phyloP scores from a whole-genome alignment of 2,888 invertebrate species.

The Chrysodeixis includens region DNA sequence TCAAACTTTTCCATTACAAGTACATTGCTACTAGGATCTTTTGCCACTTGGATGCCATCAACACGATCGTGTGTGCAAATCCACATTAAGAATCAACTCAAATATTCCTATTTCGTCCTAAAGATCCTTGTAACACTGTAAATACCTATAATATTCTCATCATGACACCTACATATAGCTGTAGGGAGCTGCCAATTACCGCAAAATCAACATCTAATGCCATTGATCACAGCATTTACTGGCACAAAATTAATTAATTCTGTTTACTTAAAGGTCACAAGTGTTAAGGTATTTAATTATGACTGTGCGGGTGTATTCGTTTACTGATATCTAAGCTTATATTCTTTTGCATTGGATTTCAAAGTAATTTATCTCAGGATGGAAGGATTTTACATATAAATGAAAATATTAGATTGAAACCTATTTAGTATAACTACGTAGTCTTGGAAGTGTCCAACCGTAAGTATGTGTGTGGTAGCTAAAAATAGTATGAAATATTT shows the following conservation, averaged over 20 bases:
- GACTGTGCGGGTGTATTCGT: conserved; percentile 18
- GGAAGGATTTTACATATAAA: not conserved
- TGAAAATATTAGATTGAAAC: not conserved
- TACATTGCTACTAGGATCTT: too few species aligned
- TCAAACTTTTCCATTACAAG: not conserved
- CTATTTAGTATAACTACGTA: not conserved
- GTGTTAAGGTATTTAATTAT: conserved; percentile 21
- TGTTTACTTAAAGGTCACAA: conserved; percentile 42
- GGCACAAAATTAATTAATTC: conserved; percentile 26
- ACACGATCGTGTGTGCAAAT: too few species aligned
- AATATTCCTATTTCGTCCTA: too few species aligned
- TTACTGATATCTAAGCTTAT: conserved; percentile 21
- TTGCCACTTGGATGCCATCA: too few species aligned
- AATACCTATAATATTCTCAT: conserved; percentile 20
- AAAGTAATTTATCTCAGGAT: not conserved
- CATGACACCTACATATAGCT: not conserved
- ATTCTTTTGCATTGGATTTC: conserved; percentile 14
- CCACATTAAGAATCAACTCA: too few species aligned
- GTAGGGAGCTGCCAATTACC: conserved; percentile 7
- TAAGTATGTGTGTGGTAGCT: too few species aligned
- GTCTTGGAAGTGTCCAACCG: too few species aligned
- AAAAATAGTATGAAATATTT: too few species aligned
- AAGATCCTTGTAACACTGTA: too few species aligned
- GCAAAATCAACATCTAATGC: conserved; percentile 7
- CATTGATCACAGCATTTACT: conserved; percentile 30